Evolutionary conservation across 2,113 vertebrate genomes (phyloP).

Genomic region (Trichechus manatus): DNA sequence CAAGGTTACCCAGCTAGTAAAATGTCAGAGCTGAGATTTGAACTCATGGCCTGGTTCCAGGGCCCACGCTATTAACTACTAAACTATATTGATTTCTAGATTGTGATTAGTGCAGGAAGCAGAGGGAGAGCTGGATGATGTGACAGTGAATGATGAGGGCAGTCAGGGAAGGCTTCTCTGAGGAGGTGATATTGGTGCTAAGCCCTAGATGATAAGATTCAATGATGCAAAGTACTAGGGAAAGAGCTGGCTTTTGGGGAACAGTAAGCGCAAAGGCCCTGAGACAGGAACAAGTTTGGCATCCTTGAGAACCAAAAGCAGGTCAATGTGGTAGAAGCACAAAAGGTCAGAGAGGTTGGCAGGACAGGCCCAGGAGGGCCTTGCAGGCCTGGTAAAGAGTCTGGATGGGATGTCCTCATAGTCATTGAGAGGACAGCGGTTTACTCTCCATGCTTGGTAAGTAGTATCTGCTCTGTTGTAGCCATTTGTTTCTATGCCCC

Average conservation of each 20-base stretch:
- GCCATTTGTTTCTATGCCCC: not conserved
- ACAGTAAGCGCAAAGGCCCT: too few relatives aligned
- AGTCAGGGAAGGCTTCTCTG: not conserved
- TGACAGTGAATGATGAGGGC: not conserved
- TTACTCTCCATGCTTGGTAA: not conserved
- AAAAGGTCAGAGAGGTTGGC: not conserved
- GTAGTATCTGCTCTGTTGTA: not conserved
- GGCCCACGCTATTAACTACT: too few relatives aligned
- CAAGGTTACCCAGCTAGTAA: too few relatives aligned
- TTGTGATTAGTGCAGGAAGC: not conserved
- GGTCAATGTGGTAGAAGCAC: not conserved
- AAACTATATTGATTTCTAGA: not conserved
- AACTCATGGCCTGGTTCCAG: too few relatives aligned
- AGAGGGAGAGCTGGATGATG: not conserved
- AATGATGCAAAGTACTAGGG: not conserved
- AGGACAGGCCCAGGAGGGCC: not conserved
- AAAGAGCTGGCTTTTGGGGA: not conserved
- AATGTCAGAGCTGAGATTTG: too few relatives aligned
- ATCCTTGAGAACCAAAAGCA: not conserved
- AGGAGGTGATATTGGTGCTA: not conserved
- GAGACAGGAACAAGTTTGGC: too few relatives aligned
- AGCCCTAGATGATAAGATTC: not conserved
- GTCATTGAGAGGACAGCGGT: not conserved
- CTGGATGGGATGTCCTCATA: rapidly evolving
- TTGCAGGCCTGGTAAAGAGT: not conserved